phyloP scores from a whole-genome alignment of 2,797 vertebrate species.

The Crenichthys baileyi region DNA sequence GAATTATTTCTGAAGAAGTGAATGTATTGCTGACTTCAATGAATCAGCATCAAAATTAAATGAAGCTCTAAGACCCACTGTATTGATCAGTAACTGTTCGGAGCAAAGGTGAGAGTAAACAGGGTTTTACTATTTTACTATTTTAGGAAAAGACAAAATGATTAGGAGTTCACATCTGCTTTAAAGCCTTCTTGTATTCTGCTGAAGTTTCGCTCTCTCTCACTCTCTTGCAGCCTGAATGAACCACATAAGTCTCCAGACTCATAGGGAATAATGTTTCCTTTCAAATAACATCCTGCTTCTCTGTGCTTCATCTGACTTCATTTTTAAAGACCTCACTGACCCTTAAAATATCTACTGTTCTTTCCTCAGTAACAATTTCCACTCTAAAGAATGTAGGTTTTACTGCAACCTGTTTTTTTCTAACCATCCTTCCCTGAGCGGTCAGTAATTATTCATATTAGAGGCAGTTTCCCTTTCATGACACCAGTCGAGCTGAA shows the following conservation, averaged over 20 bases:
- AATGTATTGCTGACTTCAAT: neutral
- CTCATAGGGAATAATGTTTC: neutral
- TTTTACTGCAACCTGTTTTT: neutral
- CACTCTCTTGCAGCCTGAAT: neutral
- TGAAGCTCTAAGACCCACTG: too few relatives aligned
- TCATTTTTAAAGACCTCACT: too few relatives aligned
- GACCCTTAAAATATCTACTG: neutral
- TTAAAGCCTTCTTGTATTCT: neutral
- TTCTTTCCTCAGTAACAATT: neutral
- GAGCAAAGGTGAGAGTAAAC: too few relatives aligned
- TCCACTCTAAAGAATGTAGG: neutral
- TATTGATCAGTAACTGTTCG: too few relatives aligned
- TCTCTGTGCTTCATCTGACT: too few relatives aligned
- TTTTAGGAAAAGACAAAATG: neutral
- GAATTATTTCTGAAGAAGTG: neutral
- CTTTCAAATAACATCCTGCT: neutral
- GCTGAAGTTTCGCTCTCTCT: neutral
- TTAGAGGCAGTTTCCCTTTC: neutral
- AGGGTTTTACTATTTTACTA: neutral
- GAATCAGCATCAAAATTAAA: neutral
- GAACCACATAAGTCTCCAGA: neutral
- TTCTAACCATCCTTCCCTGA: neutral
- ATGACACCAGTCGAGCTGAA: neutral
- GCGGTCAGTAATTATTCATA: neutral
- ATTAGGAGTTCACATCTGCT: too few relatives aligned